phyloP scores from a whole-genome alignment of 2,888 invertebrate species.

The Baronia brevicornis region DNA sequence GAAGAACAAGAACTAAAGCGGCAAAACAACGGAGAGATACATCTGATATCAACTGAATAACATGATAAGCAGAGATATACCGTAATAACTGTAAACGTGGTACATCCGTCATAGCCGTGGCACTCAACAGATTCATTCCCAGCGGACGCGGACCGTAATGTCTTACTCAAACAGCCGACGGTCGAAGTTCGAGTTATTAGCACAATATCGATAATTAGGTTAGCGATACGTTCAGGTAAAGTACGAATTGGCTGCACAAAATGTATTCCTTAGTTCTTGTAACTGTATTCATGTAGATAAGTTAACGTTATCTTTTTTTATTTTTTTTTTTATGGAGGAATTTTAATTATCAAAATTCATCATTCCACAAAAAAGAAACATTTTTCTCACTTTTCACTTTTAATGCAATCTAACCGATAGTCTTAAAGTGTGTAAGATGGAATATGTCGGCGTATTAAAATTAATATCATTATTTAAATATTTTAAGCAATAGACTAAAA shows the following conservation, averaged over 20 bases:
- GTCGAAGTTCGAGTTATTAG: conserved; percentile 14
- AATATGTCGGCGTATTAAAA: too few relatives aligned
- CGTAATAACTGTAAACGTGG: conserved; percentile 15
- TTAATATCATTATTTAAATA: too few relatives aligned
- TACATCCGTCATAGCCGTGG: conserved; percentile 5
- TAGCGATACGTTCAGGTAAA: conserved; percentile 5
- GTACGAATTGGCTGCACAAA: conserved; percentile 1
- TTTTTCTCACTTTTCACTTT: too few relatives aligned
- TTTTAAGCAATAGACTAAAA: too few relatives aligned
- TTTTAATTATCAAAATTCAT: too few relatives aligned
- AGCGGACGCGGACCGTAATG: conserved; percentile 13
- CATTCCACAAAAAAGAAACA: too few relatives aligned
- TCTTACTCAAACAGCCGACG: conserved; percentile 16
- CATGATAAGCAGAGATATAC: conserved; percentile 7
- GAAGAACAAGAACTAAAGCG: too few relatives aligned
- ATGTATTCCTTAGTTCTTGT: not conserved
- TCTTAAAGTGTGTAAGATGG: too few relatives aligned
- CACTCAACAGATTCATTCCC: conserved; percentile 8
- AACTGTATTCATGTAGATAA: too few relatives aligned
- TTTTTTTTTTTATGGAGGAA: too few relatives aligned
- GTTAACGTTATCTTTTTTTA: too few relatives aligned
- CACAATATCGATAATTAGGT: conserved; percentile 11
- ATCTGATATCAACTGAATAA: conserved; percentile 4
- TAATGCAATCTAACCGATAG: too few relatives aligned
- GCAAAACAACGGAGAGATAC: not conserved